Evolutionary conservation across 2,113 vertebrate genomes (phyloP).

Genomic region (Sphaerodactylus townsendi): DNA sequence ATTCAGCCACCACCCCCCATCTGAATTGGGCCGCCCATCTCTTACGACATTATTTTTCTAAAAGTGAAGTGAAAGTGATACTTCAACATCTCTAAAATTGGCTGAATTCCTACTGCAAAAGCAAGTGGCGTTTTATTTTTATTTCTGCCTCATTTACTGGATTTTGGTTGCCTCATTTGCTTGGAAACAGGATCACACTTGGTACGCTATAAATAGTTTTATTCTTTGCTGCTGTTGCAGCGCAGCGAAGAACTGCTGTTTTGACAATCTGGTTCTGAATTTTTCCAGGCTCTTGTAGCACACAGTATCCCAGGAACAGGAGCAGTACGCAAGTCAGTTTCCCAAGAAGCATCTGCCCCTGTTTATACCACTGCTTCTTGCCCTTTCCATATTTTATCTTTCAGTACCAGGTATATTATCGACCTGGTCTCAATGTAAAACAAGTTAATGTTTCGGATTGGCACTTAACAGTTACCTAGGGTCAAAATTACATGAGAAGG

Average conservation of each 20-base stretch:
- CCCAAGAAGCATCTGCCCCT: neutral
- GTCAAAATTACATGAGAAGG: no score
- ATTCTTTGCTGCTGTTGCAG: neutral
- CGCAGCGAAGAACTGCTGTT: neutral
- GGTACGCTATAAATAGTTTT: neutral
- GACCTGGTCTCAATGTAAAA: neutral
- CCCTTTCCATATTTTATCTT: neutral
- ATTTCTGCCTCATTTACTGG: neutral
- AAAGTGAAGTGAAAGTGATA: neutral
- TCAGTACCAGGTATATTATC: neutral
- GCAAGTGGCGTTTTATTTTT: neutral
- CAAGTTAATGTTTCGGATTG: neutral
- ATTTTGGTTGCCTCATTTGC: neutral
- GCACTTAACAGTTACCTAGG: neutral
- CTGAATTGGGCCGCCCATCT: no score
- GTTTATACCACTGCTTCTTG: neutral
- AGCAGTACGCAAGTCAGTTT: neutral
- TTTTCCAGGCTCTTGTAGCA: neutral
- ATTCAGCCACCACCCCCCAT: no score
- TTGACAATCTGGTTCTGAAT: neutral
- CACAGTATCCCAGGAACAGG: neutral
- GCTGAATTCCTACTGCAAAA: neutral
- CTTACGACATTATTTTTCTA: neutral
- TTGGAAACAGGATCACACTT: conserved; percentile 11
- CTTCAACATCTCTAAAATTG: neutral